phyloP scores from a whole-genome alignment of 2,797 vertebrate genomes.

The Fratercula arctica region DNA sequence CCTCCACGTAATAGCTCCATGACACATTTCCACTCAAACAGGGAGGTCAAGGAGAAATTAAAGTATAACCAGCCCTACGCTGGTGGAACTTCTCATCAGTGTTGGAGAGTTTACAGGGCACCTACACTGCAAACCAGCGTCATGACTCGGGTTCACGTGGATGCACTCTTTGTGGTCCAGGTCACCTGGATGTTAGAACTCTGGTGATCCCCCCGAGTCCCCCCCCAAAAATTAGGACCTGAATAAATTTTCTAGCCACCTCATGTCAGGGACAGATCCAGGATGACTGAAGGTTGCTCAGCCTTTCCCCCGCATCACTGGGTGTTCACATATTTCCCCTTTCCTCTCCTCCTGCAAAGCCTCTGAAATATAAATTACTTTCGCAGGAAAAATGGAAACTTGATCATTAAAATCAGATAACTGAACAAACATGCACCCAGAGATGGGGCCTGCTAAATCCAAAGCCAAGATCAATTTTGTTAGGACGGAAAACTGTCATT shows the following conservation, averaged over 20 bases:
- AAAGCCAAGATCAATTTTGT: neutral
- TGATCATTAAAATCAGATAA: slow-evolving; percentile 23
- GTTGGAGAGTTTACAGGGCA: neutral
- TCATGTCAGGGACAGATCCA: rapidly evolving
- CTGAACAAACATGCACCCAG: neutral
- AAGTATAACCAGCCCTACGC: neutral
- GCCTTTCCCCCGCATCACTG: neutral
- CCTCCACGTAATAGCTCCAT: rapidly evolving
- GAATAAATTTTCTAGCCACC: neutral
- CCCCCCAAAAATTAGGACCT: neutral
- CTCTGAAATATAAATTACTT: neutral
- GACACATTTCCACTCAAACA: rapidly evolving
- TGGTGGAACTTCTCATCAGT: rapidly evolving
- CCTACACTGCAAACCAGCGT: neutral
- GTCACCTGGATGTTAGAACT: neutral
- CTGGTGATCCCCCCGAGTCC: rapidly evolving
- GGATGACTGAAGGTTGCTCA: neutral
- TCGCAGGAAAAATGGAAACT: neutral
- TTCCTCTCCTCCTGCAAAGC: slow-evolving; percentile 16
- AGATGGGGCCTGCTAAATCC: neutral
- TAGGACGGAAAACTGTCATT: neutral
- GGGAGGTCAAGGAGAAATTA: neutral
- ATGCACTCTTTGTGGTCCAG: neutral
- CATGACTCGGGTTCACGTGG: rapidly evolving
- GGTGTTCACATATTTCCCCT: neutral